Base-by-base conservation (phyloP, 2,888 invertebrate species). In the Morpho deidamia region DNA sequence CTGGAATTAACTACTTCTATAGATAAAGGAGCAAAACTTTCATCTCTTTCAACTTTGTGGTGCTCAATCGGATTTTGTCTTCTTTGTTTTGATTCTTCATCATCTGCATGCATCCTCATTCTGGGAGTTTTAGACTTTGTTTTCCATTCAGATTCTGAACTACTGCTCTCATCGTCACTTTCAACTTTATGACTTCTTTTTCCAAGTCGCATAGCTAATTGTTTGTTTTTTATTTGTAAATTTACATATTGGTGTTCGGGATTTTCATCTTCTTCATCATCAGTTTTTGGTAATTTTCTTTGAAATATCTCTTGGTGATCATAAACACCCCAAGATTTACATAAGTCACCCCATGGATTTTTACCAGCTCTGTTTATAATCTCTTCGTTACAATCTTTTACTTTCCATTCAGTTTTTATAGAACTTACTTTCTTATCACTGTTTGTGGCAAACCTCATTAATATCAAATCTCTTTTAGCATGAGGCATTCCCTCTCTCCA, bases 61-160 rank as follows among this genome's bases (percentile, higher is more conserved):
- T 53, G 64, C 64, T 66, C 66, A 73, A 53, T 54, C 64, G 58
- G 57, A 51, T 60, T 67, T 70, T 66, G 65, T 78, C 67, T 78
- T 76, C 64, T 66, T 83, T 63, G 70, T 80, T 70, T 93, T 53
- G 92, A 92, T 76, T 95, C 95, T 78, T 95, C 94, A 71, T 96
- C 96, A 79, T 96, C 96, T n/a, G 96, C 96, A 77, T 94, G 95
- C 96, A 96, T 96, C 67, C 95, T 88, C 95, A 96, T 95, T 67
- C 95, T 84, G 8, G 94, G 93, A 44, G 92, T 80, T 81, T 94
- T 94, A 47, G 90, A 91, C 68, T 92, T 91, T 55, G 83, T 89
- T 65, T 89, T 90, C 92, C 92, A 92, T 64, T 91, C 91, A 9
- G 88, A 82, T 61, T 91, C 92, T 54, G 91, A 91, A 59, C 79